Conservation (phyloP, 2,888 invertebrate species). For the Tineola bisselliella region DNA sequence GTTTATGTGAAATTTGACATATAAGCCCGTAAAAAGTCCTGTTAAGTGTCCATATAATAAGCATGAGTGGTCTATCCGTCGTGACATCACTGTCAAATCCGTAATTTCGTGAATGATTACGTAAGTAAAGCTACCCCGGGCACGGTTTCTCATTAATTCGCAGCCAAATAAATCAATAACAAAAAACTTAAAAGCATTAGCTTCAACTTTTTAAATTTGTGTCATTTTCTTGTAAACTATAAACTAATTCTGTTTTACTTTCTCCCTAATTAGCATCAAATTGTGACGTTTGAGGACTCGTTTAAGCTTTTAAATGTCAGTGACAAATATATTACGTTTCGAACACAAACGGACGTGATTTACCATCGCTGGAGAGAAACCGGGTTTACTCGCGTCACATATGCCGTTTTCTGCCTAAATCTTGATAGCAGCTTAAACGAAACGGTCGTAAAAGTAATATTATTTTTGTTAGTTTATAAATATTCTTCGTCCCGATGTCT, state of each 20-base stretch:
- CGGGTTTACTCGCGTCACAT: neutral
- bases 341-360: conserved; percentile 7
- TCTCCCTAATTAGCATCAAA: neutral
- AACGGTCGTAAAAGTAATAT: neutral
- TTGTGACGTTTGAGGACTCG: neutral
- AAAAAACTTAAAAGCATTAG: too few species aligned
- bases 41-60: too few species aligned
- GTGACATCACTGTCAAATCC: too few species aligned
- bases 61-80: too few species aligned
- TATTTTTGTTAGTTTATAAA: neutral
- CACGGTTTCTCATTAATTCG: too few species aligned
- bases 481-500: too few species aligned
- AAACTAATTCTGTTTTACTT: neutral
- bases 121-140: too few species aligned
- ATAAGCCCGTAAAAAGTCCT: too few species aligned
- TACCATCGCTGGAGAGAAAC: neutral
- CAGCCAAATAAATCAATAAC: too few species aligned
- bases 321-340: conserved; percentile 7
- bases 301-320: conserved; percentile 4
- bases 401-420: neutral
- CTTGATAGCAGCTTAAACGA: neutral
- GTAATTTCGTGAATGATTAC: too few species aligned
- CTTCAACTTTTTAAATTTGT: too few species aligned
- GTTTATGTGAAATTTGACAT: too few species aligned
- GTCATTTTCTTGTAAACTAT: neutral